Base-by-base conservation (phyloP, 1,140 invertebrate genomes). In the Nilaparvata lugens region DNA sequence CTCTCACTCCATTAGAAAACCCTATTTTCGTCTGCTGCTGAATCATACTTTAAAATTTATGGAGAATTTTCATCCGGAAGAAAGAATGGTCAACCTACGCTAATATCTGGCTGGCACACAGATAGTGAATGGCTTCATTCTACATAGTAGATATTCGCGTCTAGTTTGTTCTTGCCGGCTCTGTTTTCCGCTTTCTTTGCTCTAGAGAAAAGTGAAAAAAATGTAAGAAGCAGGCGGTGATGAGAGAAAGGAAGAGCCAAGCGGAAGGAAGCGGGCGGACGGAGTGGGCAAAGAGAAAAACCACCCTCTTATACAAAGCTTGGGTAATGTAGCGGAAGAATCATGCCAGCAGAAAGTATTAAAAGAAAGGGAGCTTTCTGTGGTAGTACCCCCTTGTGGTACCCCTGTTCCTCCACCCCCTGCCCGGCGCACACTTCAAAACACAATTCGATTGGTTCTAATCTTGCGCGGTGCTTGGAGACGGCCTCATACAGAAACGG, bases 291-390 rank as follows among this genome's bases (percentile, higher is more conserved):
- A 48, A 48, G 45, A 48, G 45, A 48, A 48, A 48, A 23, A 18
- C 45, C 45, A 48, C 45, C 45, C 16, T 48, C 45, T 48, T 48
- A 48, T 48, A 48, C 45, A 48, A 48, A 48, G 45, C 16, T 4
- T 48, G 45, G 45, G 45, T 58, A 58, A 58, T 58, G 56, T 58
- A 58, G 56, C 56, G 56, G 38, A 58, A 58, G 56, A 58, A 18
- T 45, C 56, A 43, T 45, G 56, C 56, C 56, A 40, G 56, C 56
- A 58, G 56, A 58, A 58, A 58, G 56, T 58, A 58, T 58, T 58
- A 58, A 58, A 58, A 58, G 56, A 58, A 58, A 58, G 42, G 45
- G 45, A 48, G 45, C 45, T 48, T 23, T 48, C 31, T 35, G 31
- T 35, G 13, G 31, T 6, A 35, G 31, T 35, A 35, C 31, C 7